Conservation (phyloP, 2,797 vertebrate genomes). For the Perodicticus potto region DNA sequence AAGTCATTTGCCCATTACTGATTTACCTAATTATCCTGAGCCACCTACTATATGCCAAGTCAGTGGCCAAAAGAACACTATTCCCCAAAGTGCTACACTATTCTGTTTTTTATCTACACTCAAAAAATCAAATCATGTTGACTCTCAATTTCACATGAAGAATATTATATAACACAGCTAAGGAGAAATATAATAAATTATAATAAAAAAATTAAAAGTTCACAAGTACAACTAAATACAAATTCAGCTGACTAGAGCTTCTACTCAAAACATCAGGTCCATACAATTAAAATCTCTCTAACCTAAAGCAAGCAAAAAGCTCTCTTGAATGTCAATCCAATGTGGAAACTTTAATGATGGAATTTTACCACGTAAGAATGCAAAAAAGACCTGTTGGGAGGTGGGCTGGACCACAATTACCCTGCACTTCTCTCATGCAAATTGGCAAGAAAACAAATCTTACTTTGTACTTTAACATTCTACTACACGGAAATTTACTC, state of each 20-base stretch:
- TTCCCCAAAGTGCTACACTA: background rate
- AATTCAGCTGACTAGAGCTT: background rate
- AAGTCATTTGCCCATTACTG: background rate
- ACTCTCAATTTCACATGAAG: background rate
- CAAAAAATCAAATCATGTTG: background rate
- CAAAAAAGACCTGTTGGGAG: background rate
- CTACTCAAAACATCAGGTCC: constrained; percentile 4
- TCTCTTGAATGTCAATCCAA: background rate
- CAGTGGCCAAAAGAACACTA: background rate
- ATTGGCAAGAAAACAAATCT: background rate
- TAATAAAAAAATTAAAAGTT: background rate
- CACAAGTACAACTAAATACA: background rate
- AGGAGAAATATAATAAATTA: background rate
- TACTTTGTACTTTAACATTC: background rate
- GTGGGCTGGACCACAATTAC: background rate
- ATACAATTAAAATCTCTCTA: background rate
- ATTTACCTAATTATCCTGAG: background rate
- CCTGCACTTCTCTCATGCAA: background rate
- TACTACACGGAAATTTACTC: background rate
- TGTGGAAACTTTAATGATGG: background rate
- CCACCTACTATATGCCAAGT: background rate
- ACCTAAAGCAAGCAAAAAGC: background rate
- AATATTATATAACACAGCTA: background rate
- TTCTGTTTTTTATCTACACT: background rate
- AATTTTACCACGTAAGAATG: constrained; percentile 5